Evolutionary conservation across 2,797 vertebrate genomes (phyloP).

Genomic region (Hafferia zeledoni): DNA sequence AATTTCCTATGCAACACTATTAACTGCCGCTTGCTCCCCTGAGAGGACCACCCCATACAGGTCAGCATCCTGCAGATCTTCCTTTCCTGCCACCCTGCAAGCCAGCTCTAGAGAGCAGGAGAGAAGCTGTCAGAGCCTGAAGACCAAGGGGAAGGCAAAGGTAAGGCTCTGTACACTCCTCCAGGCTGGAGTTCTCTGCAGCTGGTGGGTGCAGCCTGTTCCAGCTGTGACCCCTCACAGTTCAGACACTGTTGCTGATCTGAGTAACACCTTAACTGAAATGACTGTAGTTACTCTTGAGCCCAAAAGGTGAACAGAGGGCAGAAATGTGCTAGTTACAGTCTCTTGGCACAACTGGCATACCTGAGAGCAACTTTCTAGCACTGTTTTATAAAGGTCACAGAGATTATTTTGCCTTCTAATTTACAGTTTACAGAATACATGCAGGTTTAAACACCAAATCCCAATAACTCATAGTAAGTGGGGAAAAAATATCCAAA

Average conservation of each 20-base stretch:
- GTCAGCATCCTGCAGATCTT: background rate
- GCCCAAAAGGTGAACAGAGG: background rate
- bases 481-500: background rate
- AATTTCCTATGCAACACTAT: background rate
- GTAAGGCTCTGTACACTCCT: background rate
- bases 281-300: background rate
- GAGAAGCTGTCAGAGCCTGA: background rate
- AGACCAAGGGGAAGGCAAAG: background rate
- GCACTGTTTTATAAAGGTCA: background rate
- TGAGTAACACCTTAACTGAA: background rate
- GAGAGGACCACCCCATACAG: background rate
- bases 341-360: background rate
- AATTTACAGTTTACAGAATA: background rate
- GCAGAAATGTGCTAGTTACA: background rate
- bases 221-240: background rate
- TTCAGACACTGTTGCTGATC: background rate
- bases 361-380: background rate
- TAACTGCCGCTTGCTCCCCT: background rate
- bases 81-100: background rate
- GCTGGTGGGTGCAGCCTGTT: background rate
- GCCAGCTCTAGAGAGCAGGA: background rate
- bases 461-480: background rate
- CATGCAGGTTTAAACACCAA: conserved; percentile 26
- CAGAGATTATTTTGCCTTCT: background rate
- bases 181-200: background rate